Evolutionary conservation across 2,113 vertebrate species (phyloP), one percentile per base, ranked within the genome.

Genomic region (Galemys pyrenaicus): DNA sequence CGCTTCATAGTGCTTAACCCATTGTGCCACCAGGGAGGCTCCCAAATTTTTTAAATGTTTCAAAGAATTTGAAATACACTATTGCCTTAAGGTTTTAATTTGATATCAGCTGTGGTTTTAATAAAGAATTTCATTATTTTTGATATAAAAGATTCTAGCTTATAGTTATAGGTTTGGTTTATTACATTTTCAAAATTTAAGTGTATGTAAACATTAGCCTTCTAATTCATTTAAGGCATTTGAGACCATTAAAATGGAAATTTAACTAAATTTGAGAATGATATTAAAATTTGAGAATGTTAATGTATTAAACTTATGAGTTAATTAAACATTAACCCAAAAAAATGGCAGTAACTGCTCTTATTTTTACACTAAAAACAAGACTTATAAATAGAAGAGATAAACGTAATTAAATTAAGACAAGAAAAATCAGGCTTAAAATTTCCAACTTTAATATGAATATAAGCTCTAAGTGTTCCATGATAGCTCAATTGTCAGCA

Each of bases 281-380:
- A 46, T 56, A 83, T 82, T 96, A 70, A 78, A 37, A 92, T 86
- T 71, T 93, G 37, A 91, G 74, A 89, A 93, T 73, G 51, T 78
- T 96, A 65, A 77, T 49, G 35, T 92, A 6, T 44, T 93, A 79
- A 73, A 67, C 11, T 88, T 56, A 79, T 41, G 16, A 91, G 73
- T 39, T 79, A 77, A 90, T 4, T 89, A 62, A 88, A 70, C 24
- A 89, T 58, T 68, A 95, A 80, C n/a, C 67, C 89, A 84, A 91
- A 94, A 90, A 92, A 90, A 86, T 64, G 54, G 2, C n/a, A 74
- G 11, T 44, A 9, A 77, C 39, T 75, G 6, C 17, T 84, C 26
- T 94, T 86, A 70, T 90, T 90, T 88, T 92, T 44, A 60, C 35
- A 80, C 49, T 78, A 68, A 92, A 84, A 6, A 80, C 91, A 44